A percentile compares a stretch with the other conserved stretches of the same genome.
These are phyloP conservation scores for Melozone crissalis DNA, from an alignment of 2,113 vertebrate species.

Conservation along the genomic window DNA sequence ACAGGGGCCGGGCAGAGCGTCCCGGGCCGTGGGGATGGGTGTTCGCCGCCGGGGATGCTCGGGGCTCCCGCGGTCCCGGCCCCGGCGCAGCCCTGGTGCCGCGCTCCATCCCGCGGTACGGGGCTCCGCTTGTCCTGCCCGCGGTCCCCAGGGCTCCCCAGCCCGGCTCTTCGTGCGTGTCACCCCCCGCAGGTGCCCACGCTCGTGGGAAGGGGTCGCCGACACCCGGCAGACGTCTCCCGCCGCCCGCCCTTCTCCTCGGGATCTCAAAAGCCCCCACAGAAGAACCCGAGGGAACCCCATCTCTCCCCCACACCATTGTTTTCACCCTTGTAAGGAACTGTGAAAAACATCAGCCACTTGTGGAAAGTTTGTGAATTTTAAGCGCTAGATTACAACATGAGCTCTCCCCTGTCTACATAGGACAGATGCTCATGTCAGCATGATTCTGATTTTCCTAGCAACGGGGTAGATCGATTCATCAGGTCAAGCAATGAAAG, in stretches of 20 bases:
- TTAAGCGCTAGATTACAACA: background rate
- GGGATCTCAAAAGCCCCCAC: background rate
- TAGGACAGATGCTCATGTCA: background rate
- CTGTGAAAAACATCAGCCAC: background rate
- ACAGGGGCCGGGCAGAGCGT: no score
- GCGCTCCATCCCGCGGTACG: background rate
- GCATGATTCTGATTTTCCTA: background rate
- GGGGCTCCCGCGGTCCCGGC: background rate
- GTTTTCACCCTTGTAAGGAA: background rate
- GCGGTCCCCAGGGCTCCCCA: background rate
- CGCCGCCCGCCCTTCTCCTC: fast-evolving
- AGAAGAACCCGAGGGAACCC: background rate
- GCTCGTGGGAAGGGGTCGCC: background rate
- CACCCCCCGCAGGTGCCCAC: background rate
- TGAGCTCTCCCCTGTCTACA: background rate
- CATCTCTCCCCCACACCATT: background rate
- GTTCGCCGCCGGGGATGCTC: background rate
- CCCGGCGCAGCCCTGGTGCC: background rate
- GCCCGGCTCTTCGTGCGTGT: background rate
- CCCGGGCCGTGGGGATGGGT: background rate
- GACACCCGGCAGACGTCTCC: background rate
- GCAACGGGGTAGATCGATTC: background rate
- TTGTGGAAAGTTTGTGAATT: background rate
- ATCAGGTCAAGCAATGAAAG: background rate
- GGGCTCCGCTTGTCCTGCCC: background rate